phyloP scores from a whole-genome alignment of 37 sponge, comb jelly and placozoan genomes.

The Cliona cf. orientalis region DNA sequence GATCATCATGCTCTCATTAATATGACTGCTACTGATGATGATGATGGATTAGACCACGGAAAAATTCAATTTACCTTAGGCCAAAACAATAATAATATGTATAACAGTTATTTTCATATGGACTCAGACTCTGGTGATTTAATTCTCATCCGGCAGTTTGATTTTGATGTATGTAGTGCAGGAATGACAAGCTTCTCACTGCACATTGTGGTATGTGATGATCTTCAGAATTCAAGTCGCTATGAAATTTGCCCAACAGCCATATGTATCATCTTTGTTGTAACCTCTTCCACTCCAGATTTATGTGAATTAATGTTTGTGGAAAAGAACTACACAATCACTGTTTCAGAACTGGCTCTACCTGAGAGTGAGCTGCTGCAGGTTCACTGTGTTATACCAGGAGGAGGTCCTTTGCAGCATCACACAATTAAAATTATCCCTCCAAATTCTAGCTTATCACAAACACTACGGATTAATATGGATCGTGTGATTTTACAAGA shows the following conservation, averaged over 20 bases:
- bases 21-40: background rate
- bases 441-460: no score
- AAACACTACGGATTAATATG: background rate
- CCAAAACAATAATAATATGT: background rate
- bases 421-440: background rate
- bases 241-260: background rate
- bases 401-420: background rate
- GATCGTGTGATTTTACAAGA: background rate
- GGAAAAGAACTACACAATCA: background rate
- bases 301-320: background rate
- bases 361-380: background rate
- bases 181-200: background rate
- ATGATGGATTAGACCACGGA: background rate
- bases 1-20: background rate
- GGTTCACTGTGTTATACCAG: background rate
- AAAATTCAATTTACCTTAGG: background rate
- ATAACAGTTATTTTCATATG: background rate
- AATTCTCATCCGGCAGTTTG: background rate
- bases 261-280: background rate
- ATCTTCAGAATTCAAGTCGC: no score
- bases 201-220: background rate
- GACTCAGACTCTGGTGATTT: background rate
- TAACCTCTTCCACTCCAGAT: background rate
- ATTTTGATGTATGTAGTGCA: background rate
- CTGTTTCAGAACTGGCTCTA: background rate